Evolutionary conservation across 2,888 invertebrate genomes (phyloP).

Genomic region (Parasteatoda lunata): DNA sequence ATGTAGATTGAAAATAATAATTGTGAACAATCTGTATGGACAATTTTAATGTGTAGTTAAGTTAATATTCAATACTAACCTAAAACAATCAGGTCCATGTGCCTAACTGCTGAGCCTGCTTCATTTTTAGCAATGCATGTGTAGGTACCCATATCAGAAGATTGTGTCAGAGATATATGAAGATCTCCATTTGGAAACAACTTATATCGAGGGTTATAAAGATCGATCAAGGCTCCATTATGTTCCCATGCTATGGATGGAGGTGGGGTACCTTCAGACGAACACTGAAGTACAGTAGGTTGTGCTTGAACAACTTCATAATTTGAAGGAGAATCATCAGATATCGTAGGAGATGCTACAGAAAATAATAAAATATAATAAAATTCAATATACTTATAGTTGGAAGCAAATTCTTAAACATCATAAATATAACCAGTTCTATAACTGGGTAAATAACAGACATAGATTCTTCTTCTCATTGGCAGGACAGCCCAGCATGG

Average conservation of each 20-base stretch:
- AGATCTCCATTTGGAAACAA: slow-evolving; percentile 53
- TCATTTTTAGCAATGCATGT: slow-evolving; percentile 78
- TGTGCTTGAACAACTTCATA: slow-evolving; percentile 72
- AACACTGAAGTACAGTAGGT: slow-evolving; percentile 76
- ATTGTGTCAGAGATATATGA: slow-evolving; percentile 70
- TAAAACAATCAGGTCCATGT: slow-evolving; percentile 67
- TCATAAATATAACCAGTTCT: neutral
- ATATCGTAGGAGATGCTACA: slow-evolving; percentile 51
- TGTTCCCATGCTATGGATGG: slow-evolving; percentile 64
- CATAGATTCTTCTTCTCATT: neutral
- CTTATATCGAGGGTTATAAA: slow-evolving; percentile 51
- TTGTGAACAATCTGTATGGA: no score
- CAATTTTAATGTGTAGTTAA: no score
- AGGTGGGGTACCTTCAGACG: slow-evolving; percentile 73
- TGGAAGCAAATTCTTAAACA: no score
- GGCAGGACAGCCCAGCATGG: no score
- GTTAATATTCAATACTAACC: slow-evolving; percentile 59
- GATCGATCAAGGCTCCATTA: slow-evolving; percentile 44
- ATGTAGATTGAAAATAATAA: no score
- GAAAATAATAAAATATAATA: neutral
- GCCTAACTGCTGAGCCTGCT: slow-evolving; percentile 76
- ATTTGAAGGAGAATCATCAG: slow-evolving; percentile 19
- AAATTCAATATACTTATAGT: neutral
- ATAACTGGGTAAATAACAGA: neutral
- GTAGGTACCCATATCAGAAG: slow-evolving; percentile 75